Evolutionary conservation across 2,888 invertebrate genomes (phyloP), one percentile per base, ranked within the genome.

Genomic region (Ctenicera cuprea): DNA sequence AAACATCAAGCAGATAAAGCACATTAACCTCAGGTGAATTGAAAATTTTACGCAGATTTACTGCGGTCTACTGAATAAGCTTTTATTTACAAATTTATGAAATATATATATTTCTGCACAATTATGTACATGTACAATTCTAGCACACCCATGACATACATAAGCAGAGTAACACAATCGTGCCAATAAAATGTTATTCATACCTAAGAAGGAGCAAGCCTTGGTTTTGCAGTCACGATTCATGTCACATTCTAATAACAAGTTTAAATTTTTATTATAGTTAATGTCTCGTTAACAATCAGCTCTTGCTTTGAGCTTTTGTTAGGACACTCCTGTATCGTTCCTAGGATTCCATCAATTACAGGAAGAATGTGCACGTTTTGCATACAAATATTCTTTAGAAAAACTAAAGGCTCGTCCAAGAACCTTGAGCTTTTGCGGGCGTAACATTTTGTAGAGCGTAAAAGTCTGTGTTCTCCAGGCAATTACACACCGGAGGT

Each of bases 181-280:
- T 57, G 64, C 57, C 37, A 48, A 57, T 57, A 61, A 59, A 71
- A 63, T 71, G 45, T 52, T 64, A 64, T 37, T 62, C 43, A 18
- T 63, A 22, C 54, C 38, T 14, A 57, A 38, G 61, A 68, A 66
- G 71, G 65, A 59, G 43, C 50, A 33, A 69, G 65, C 69, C 73
- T 73, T 73, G 65, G 33, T 20, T 14, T 2, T 45, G 14, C n/a
- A 65, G 69, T 69, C 73, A 73, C 73, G 73, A 69, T 73, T 68
- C 68, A 45, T 48, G 59, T 63, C 57, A 68, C 73, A 73, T 67
- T 73, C 45, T 52, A 72, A 72, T 66, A 64, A 61, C 33, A 45
- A 65, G 59, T 71, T 68, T 57, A 73, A 59, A 69, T 38, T 69
- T 73, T 69, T 69, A 63, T 64, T 73, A 48, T 57, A 67, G 41